Evolutionary conservation across 1,140 invertebrate species (phyloP).

Genomic region (Phthorimaea operculella): DNA sequence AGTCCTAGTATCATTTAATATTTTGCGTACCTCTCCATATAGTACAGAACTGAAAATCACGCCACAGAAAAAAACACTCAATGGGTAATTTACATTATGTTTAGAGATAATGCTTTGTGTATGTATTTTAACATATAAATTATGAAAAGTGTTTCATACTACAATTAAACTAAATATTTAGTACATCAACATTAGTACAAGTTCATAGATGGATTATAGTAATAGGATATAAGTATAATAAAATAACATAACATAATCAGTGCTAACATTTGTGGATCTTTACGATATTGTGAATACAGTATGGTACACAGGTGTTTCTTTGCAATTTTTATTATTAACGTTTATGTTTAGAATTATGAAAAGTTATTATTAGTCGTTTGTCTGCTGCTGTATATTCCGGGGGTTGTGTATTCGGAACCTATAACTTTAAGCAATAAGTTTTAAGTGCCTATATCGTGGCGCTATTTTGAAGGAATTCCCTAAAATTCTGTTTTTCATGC

Average conservation of each 20-base stretch:
- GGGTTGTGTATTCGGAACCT: neutral
- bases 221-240: neutral
- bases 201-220: neutral
- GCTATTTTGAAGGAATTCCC: constrained; percentile 27
- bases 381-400: constrained; percentile 1
- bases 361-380: neutral
- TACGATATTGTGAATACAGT: neutral
- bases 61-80: too few species aligned
- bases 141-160: too few species aligned
- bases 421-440: too few species aligned
- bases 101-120: too few species aligned
- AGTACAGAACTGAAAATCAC: too few species aligned
- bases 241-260: neutral
- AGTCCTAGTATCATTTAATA: too few species aligned
- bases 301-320: constrained; percentile 3
- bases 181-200: constrained; percentile 15
- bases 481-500: constrained; percentile 25
- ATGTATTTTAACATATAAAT: too few species aligned
- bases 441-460: too few species aligned
- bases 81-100: too few species aligned
- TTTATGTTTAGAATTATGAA: constrained; percentile 1
- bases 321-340: neutral
- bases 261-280: neutral
- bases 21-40: too few species aligned
- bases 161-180: constrained; percentile 1